These are phyloP conservation scores for Phataginus tricuspis DNA, from an alignment of 2,797 vertebrate species.

Conservation along the genomic window DNA sequence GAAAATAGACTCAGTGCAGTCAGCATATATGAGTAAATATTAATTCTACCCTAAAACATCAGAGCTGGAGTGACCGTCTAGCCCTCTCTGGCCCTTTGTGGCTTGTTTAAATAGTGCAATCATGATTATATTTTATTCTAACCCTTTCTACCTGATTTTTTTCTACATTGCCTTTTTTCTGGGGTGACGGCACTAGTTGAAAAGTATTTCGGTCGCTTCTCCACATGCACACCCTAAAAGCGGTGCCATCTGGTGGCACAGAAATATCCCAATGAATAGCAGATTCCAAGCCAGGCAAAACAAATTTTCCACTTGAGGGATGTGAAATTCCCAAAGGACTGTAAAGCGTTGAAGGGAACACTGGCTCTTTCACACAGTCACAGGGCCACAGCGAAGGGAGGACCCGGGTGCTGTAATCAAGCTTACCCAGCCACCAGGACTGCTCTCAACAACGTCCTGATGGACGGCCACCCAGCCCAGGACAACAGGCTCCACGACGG, in stretches of 20 bases:
- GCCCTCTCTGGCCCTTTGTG: background rate
- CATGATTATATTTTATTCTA: background rate
- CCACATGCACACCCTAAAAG: background rate
- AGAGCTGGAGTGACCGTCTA: background rate
- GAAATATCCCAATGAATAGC: background rate
- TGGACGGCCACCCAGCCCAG: fast-evolving
- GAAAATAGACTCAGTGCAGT: background rate
- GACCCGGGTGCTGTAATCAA: background rate
- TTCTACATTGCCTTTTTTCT: background rate
- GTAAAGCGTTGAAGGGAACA: background rate
- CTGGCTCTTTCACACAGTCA: background rate
- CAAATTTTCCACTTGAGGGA: background rate
- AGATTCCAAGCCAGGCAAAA: background rate
- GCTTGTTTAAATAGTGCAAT: background rate
- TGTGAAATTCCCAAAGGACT: background rate
- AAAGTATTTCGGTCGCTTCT: background rate
- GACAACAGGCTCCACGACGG: fast-evolving
- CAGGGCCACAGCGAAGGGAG: background rate
- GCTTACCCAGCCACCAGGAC: background rate
- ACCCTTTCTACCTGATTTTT: background rate
- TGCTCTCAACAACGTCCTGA: no score
- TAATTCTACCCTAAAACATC: background rate
- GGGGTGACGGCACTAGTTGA: background rate
- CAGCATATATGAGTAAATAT: background rate
- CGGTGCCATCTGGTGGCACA: background rate